Base-by-base conservation (phyloP, 2,888 invertebrate genomes). In the Glyphotaelius pellucidus region DNA sequence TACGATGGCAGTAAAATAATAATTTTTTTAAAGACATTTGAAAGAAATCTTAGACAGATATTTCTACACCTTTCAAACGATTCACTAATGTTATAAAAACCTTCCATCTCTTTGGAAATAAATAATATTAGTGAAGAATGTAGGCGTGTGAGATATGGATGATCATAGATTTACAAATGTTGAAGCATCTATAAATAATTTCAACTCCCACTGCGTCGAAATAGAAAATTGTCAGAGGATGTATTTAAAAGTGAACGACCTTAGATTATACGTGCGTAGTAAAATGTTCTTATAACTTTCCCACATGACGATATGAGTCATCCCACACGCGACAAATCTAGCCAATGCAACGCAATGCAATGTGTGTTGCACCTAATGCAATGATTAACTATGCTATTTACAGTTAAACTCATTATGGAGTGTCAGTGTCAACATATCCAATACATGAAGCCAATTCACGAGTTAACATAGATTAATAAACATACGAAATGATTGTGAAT, bases 241-340 rank as follows among this genome's bases (percentile, higher is more conserved):
- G 85, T 42, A 42, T 38, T 85, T 85, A 85, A 85, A 38, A 85
- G 38, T 85, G 7, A 85, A 85, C 42, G 85, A 85, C 85, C 85
- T 85, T 38, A 85, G 38, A 85, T 15, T 83, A 85, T 38, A 38
- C n/a, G n/a, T 38, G 25, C 42, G 42, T 12, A 38, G 25, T 25
- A 31, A 81, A 15, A 31, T 81, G 81, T 19, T 7, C 32, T 7
- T 32, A 35, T 32, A 83, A 31, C 32, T 83, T 83, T 32, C 81
- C 32, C 31, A 83, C 32, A 32, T 47, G 47, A 47, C 47, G 42
- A 42, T 42, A 47, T 32, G 81, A 83, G 81, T 83, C 81, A 83
- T 9, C 31, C 81, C 15, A 15, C 31, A 25, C 15, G 32, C 81
- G 81, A 32, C 32, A 35, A 35, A 83, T 25, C 32, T 4, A 15